Base-by-base conservation (phyloP, 1,140 invertebrate genomes). In the Samia ricini region DNA sequence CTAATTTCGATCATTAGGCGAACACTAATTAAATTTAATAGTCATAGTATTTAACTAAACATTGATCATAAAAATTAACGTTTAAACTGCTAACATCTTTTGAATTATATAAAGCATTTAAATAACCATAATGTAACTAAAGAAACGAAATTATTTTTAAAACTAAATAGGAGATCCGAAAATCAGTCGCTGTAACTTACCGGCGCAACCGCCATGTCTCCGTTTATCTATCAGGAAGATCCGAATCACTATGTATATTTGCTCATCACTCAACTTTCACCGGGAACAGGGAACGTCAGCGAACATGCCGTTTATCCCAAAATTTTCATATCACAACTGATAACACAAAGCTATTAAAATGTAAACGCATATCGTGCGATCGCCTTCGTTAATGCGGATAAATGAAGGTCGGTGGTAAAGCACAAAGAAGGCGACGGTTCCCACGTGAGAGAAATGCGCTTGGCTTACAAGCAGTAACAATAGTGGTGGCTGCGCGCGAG, bases 401-500 rank as follows among this genome's bases (percentile, higher is more conserved):
- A 75, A 82, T 74, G 76, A 64, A 33, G 26, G 72, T 48, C 50
- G 67, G 71, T 66, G 73, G 76, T 86, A 86, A 79, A 79, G 74
- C 85, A 87, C 85, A 15, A 15, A 42, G 76, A 78, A 76, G 74
- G 75, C 65, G 64, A 74, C 55, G 63, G 77, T 89, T 89, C 86
- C 83, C 86, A 89, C 86, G 86, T 71, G 75, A 82, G 84, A 85
- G 84, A 89, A 87, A 87, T 84, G 85, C 81, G 70, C 73, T 66
- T 66, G 63, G 60, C 26, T 29, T 29, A 29, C 29, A 26, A 24
- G 22, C 52, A n/a, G 60, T 49, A 81, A 88, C 85, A 88, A 88
- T 86, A 63, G 80, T 77, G 76, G 76, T 79, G 74, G 78, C 72
- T 84, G 83, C 85, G 84, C 84, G 81, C 72, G 83, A 78, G 81